Conservation (phyloP, 2,113 vertebrate species). For the Oncorhynchus keta region DNA sequence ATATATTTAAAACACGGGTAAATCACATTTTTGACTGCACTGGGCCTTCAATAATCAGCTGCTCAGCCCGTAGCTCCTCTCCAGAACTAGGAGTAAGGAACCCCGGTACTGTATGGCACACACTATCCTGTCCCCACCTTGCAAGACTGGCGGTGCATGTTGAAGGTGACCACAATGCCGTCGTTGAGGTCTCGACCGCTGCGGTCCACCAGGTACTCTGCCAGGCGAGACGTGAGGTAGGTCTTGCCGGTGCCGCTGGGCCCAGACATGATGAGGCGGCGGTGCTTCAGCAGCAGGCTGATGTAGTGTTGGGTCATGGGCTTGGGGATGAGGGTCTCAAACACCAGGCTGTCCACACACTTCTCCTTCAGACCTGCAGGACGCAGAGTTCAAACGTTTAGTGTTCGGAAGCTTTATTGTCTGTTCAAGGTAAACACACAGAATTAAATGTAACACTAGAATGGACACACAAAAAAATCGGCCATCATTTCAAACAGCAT, state of each 20-base stretch:
- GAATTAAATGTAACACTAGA: too few species aligned
- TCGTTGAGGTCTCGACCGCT: conserved; percentile 86
- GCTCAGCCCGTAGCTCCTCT: too few species aligned
- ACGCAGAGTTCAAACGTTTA: not conserved
- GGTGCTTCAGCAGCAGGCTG: conserved; percentile 92
- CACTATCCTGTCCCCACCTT: conserved; percentile 75
- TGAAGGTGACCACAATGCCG: conserved; percentile 90
- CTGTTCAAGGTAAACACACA: not conserved
- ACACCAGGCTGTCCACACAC: conserved; percentile 94
- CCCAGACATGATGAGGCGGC: conserved; percentile 90
- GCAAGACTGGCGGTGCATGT: conserved; percentile 98
- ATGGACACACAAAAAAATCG: too few species aligned
- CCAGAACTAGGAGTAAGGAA: too few species aligned
- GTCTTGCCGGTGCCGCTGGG: conserved; percentile 95
- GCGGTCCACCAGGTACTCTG: conserved; percentile 95
- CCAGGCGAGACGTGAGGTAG: conserved; percentile 89
- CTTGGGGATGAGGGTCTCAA: conserved; percentile 95
- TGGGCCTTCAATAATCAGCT: too few species aligned
- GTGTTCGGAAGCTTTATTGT: conserved; percentile 4
- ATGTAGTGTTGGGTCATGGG: conserved; percentile 99
- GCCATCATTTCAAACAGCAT: too few species aligned
- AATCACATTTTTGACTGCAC: too few species aligned
- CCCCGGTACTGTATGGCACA: not conserved
- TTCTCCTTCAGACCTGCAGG: conserved; percentile 91
- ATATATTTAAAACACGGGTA: too few species aligned